Conservation (phyloP, 2,888 invertebrate species). For the Zhengitettix transpicula region DNA sequence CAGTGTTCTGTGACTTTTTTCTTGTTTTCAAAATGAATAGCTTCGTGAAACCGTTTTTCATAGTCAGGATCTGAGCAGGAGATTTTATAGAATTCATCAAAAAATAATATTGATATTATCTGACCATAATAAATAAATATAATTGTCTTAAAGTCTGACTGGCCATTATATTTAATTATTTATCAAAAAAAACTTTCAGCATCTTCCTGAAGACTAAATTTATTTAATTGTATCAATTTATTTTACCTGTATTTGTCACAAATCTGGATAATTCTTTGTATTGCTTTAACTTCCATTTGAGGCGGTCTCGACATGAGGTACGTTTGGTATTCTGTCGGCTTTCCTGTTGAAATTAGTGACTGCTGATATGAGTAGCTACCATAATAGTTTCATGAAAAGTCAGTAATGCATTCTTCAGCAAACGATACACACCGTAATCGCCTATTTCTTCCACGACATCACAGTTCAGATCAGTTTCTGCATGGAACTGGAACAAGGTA, state of each 20-base stretch:
- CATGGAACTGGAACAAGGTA: slow-evolving; percentile 42
- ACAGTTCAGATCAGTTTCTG: slow-evolving; percentile 38
- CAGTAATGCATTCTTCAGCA: neutral
- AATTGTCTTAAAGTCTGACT: too few species aligned
- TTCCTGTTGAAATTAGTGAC: slow-evolving; percentile 17
- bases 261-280: slow-evolving; percentile 38
- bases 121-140: too few species aligned
- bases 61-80: too few species aligned
- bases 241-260: slow-evolving; percentile 35
- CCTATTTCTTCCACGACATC: slow-evolving; percentile 13
- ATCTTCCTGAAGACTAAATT: neutral
- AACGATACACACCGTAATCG: neutral
- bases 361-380: neutral
- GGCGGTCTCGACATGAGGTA: slow-evolving; percentile 46
- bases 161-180: too few species aligned
- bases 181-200: too few species aligned
- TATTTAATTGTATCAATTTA: neutral
- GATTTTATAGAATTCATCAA: too few species aligned
- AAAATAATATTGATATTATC: too few species aligned
- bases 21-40: too few species aligned
- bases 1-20: too few species aligned
- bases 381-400: neutral
- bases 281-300: slow-evolving; percentile 48
- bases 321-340: slow-evolving; percentile 41
- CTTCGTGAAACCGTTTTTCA: too few species aligned